These are phyloP conservation scores for Tribolium madens DNA, from an alignment of 1,140 invertebrate genomes.

Conservation along the genomic window DNA sequence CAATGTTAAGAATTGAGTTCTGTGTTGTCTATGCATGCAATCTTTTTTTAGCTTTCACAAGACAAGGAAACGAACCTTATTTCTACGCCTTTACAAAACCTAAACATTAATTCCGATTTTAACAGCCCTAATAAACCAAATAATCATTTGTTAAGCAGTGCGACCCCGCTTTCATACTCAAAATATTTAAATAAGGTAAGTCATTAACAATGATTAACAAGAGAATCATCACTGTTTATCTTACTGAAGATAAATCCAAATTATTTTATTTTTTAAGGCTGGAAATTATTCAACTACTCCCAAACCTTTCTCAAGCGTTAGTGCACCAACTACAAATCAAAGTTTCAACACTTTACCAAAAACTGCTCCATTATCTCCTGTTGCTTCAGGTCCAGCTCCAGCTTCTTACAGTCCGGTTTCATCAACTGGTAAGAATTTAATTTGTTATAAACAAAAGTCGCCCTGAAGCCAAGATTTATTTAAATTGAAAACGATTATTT, in stretches of 20 bases:
- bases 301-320: slow-evolving; percentile 72
- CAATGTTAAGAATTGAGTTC: background rate
- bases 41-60: slow-evolving; percentile 44
- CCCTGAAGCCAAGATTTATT: background rate
- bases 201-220: background rate
- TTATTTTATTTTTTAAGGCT: slow-evolving; percentile 20
- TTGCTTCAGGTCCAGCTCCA: slow-evolving; percentile 67
- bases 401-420: slow-evolving; percentile 61
- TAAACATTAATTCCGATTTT: slow-evolving; percentile 45
- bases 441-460: background rate
- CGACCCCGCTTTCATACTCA: slow-evolving; percentile 54
- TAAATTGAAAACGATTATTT: slow-evolving; percentile 43
- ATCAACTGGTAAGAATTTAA: slow-evolving; percentile 58
- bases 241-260: background rate
- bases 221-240: background rate
- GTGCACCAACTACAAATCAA: slow-evolving; percentile 63
- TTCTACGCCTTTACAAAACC: slow-evolving; percentile 38
- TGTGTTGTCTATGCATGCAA: slow-evolving; percentile 31
- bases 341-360: slow-evolving; percentile 66
- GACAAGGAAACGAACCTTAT: slow-evolving; percentile 41
- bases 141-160: slow-evolving; percentile 53
- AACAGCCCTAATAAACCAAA: slow-evolving; percentile 48
- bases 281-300: slow-evolving; percentile 64
- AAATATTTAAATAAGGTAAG: slow-evolving; percentile 59
- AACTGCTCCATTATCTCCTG: slow-evolving; percentile 65